A percentile compares a stretch with the other conserved stretches of the same genome.
Conservation (phyloP, 2,113 vertebrate species). For the Pygoscelis antarcticus region DNA sequence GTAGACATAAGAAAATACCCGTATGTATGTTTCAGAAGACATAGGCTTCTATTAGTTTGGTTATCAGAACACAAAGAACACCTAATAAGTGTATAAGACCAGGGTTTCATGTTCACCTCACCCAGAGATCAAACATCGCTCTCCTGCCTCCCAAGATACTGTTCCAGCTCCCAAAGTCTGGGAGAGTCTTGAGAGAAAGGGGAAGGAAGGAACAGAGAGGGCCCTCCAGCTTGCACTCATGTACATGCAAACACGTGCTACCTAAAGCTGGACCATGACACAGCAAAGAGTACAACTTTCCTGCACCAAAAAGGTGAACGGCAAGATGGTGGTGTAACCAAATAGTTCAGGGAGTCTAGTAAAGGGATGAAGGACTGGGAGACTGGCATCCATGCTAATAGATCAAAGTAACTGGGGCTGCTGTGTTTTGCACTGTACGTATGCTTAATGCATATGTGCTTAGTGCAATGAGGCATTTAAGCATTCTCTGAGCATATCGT, state of each 20-base stretch:
- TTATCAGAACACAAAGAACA: not conserved
- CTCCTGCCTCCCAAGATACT: not conserved
- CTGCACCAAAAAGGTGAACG: not conserved
- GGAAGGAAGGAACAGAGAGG: not conserved
- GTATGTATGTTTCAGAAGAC: not conserved
- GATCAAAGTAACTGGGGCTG: not conserved
- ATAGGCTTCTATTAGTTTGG: not conserved
- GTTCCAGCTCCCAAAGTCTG: not conserved
- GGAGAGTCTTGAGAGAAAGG: not conserved
- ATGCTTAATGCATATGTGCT: not conserved
- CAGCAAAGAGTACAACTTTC: not conserved
- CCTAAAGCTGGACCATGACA: not conserved
- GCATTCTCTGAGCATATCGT: not conserved
- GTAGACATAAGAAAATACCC: not conserved
- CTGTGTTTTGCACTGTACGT: not conserved
- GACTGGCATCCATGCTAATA: not conserved
- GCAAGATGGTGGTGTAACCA: not conserved
- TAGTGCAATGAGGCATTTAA: not conserved
- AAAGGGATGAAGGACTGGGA: not conserved
- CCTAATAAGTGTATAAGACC: not conserved
- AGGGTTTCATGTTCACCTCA: not conserved
- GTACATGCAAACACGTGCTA: rapidly evolving
- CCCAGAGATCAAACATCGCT: not conserved
- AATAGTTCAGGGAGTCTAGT: not conserved
- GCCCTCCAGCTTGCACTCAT: not conserved